phyloP scores from a whole-genome alignment of 2,113 vertebrate species.

The Entelurus aequoreus region DNA sequence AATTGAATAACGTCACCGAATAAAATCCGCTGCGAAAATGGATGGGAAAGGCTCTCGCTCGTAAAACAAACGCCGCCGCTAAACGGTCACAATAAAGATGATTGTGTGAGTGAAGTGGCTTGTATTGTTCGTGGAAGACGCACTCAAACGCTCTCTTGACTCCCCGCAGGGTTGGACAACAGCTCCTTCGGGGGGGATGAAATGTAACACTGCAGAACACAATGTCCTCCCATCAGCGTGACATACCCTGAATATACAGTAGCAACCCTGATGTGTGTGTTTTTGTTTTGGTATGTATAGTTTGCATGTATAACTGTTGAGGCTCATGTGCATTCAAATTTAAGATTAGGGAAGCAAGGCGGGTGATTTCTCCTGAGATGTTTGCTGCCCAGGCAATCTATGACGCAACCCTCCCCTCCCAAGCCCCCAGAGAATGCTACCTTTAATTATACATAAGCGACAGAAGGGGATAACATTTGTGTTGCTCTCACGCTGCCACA shows the following conservation, averaged over 20 bases:
- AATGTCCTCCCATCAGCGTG: conserved; percentile 44
- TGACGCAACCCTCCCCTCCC: conserved; percentile 49
- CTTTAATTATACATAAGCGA: conserved; percentile 64
- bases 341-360: conserved; percentile 52
- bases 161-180: conserved; percentile 57
- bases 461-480: conserved; percentile 61
- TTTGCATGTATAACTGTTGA: conserved; percentile 20
- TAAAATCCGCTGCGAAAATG: conserved; percentile 29
- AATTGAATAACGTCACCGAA: conserved; percentile 22
- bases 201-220: conserved; percentile 61
- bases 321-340: conserved; percentile 44
- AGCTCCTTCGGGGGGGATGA: conserved; percentile 49
- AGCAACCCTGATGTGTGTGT: conserved; percentile 41
- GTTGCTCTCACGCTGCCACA: conserved; percentile 45
- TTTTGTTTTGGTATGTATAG: conserved; percentile 18
- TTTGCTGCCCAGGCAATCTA: conserved; percentile 60
- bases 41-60: conserved; percentile 20
- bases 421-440: conserved; percentile 50
- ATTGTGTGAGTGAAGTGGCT: conserved; percentile 7
- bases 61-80: conserved; percentile 10
- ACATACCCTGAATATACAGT: conserved; percentile 43
- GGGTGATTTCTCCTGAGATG: conserved; percentile 62
- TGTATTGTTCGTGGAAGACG: conserved; percentile 11
- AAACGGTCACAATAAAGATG: too few relatives aligned
- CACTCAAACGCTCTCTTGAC: conserved; percentile 20